phyloP scores from a whole-genome alignment of 2,888 invertebrate species.

The Phrixothrix hirtus region DNA sequence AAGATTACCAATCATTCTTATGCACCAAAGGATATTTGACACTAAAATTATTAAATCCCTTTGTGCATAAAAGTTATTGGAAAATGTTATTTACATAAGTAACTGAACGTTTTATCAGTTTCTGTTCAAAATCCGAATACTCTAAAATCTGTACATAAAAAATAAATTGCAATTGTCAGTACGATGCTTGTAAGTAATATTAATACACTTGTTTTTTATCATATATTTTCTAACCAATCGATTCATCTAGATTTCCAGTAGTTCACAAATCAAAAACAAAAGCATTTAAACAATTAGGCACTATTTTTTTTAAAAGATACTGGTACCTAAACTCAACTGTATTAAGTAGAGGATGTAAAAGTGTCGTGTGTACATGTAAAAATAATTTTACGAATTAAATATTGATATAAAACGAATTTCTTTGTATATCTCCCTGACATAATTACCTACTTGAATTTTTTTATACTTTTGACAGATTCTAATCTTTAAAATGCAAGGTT shows the following conservation, averaged over 20 bases:
- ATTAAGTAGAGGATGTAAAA: slow-evolving; percentile 31
- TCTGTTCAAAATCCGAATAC: slow-evolving; percentile 1
- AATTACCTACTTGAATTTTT: background rate
- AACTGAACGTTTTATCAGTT: slow-evolving; percentile 9
- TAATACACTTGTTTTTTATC: background rate
- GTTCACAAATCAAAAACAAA: slow-evolving; percentile 8
- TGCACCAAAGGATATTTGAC: slow-evolving; percentile 10
- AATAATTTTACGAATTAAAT: slow-evolving; percentile 55
- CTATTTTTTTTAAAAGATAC: slow-evolving; percentile 24
- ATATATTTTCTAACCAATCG: background rate
- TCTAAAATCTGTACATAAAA: slow-evolving; percentile 11
- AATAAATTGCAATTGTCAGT: slow-evolving; percentile 18
- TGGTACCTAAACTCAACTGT: slow-evolving; percentile 23
- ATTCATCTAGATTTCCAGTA: slow-evolving; percentile 6
- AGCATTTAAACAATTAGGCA: slow-evolving; percentile 9
- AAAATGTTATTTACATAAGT: slow-evolving; percentile 15
- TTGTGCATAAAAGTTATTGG: slow-evolving; percentile 16
- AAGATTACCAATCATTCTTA: slow-evolving; percentile 30
- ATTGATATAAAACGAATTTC: slow-evolving; percentile 47
- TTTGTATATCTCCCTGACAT: slow-evolving; percentile 2
- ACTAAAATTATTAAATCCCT: background rate
- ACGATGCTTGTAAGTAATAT: slow-evolving; percentile 12
- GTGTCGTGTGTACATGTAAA: slow-evolving; percentile 56
- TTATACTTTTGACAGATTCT: background rate
- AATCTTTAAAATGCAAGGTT: background rate